These are phyloP conservation scores for Drosophila nr. perissopoda DNA, from an alignment of 2,888 invertebrate genomes.

Conservation along the genomic window DNA sequence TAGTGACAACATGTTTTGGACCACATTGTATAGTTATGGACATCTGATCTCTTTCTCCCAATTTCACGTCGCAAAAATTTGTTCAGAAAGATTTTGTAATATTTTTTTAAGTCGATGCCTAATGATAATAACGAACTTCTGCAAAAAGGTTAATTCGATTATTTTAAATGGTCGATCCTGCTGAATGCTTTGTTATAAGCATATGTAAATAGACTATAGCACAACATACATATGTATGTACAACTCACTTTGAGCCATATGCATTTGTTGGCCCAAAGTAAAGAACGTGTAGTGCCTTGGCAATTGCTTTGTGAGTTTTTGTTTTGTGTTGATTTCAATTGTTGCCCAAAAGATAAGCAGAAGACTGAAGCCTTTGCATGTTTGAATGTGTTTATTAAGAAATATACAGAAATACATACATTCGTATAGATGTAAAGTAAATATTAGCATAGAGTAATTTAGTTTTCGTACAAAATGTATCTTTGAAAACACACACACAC, in stretches of 20 bases:
- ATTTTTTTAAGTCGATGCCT: not conserved
- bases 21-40: not conserved
- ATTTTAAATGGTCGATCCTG: constrained; percentile 19
- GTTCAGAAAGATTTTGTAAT: not conserved
- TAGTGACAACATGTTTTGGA: not conserved
- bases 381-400: constrained; percentile 6
- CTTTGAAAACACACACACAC: constrained; percentile 20
- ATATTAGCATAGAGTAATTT: constrained; percentile 77
- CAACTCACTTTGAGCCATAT: constrained; percentile 5
- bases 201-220: constrained; percentile 6
- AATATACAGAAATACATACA: not conserved
- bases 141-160: not conserved
- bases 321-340: constrained; percentile 69
- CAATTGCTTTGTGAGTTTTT: constrained; percentile 61
- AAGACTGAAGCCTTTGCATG: not conserved
- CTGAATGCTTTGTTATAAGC: constrained; percentile 25
- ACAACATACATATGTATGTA: not conserved
- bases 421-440: constrained; percentile 49
- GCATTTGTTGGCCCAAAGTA: constrained; percentile 40
- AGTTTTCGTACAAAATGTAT: constrained; percentile 70
- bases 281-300: constrained; percentile 48
- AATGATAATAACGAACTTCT: not conserved
- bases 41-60: no score
- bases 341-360: constrained; percentile 41
- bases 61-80: not conserved